Evolutionary conservation across 2,888 invertebrate genomes (phyloP), one percentile per base, ranked within the genome.

Genomic region (Drosophila meridiana): DNA sequence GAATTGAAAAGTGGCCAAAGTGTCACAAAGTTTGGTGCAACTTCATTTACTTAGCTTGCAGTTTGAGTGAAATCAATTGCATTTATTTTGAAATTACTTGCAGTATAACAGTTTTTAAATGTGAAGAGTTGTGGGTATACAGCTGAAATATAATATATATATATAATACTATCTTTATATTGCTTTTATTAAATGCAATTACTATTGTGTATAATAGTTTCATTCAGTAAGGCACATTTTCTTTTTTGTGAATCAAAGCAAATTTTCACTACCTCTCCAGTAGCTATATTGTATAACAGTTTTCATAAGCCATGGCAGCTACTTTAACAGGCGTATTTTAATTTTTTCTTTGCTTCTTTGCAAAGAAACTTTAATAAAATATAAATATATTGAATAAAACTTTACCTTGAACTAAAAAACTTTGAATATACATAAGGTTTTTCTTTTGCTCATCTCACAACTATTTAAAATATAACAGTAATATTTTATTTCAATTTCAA

Each of bases 11-110:
- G 4, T 42, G 36, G 60, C 38, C 30, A 59, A 62, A 48, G 36
- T 60, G 63, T 42, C 45, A 28, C 20, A 60, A 73, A 77, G 32
- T 77, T 77, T 52, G 28, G 11, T 6, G 8, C 48, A 57, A 69
- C 48, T 65, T 60, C 58, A 74, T 61, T 75, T 55, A 65, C 47
- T 52, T 61, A 43, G 20, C n/a, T n/a, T 6, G 42, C 42, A 42
- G 30, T 14, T 8, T 4, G 26, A n/a, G 0, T 36, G 14, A 11
- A 9, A 28, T 32, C 50, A n/a, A 32, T n/a, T 9, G 32, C 32
- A 38, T 52, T n/a, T 52, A 14, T 14, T 4, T 20, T 34, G 26
- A 7, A 2, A 6, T 5, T 1, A 47, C 3, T 30, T 53, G 5
- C 28, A 28, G 40, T 56, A 56, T 38, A 55, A 55, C 38, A 55